These are phyloP conservation scores for Lycorma delicatula DNA, from an alignment of 1,140 invertebrate species.

Conservation along the genomic window DNA sequence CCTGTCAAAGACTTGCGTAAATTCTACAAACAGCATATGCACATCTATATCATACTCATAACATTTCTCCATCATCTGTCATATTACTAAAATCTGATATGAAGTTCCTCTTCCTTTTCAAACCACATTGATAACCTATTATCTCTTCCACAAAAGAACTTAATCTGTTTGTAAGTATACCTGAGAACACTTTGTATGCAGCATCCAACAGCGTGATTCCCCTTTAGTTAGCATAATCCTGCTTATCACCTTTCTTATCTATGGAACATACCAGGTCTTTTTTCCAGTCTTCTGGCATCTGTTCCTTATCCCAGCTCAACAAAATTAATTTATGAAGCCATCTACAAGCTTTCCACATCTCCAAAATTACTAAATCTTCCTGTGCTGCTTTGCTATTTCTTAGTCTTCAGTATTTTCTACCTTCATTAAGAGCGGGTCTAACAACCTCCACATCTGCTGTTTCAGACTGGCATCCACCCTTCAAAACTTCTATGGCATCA, in stretches of 20 bases:
- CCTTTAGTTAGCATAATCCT: conserved; percentile 25
- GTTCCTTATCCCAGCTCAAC: conserved; percentile 22
- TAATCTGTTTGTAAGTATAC: conserved; percentile 5
- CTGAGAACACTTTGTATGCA: conserved; percentile 12
- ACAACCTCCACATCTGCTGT: too few relatives aligned
- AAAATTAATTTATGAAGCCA: conserved; percentile 2
- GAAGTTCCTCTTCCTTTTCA: conserved; percentile 18
- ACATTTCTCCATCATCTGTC: conserved; percentile 13
- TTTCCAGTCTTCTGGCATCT: conserved; percentile 26
- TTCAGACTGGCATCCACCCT: too few relatives aligned
- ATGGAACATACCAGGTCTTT: neutral
- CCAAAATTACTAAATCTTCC: too few relatives aligned
- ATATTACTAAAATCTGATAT: conserved; percentile 22
- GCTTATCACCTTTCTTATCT: conserved; percentile 27
- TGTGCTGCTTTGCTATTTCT: too few relatives aligned
- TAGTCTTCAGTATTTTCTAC: too few relatives aligned
- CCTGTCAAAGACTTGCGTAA: conserved; percentile 23
- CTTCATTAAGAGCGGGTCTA: too few relatives aligned
- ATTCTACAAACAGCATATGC: conserved; percentile 22
- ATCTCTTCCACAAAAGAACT: conserved; percentile 12
- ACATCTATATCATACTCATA: conserved; percentile 15
- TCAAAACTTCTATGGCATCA: too few relatives aligned
- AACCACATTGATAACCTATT: conserved; percentile 24
- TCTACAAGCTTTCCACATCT: conserved; percentile 6
- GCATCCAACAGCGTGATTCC: conserved; percentile 21